Conservation (phyloP, 2,113 vertebrate genomes). For the Psilopogon haemacephalus region DNA sequence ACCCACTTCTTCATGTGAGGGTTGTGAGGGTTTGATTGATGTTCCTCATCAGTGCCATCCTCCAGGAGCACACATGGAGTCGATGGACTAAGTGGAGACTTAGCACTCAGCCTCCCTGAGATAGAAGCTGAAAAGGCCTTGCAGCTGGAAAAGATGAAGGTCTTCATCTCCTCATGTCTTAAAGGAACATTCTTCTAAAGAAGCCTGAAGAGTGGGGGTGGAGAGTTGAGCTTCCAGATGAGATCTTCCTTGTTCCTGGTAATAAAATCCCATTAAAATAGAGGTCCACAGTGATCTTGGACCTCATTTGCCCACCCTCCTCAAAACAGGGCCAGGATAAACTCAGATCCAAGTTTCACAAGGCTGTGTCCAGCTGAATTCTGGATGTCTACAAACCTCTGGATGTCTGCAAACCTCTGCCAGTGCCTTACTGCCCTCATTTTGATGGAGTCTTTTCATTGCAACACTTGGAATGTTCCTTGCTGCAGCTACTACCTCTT, state of each 20-base stretch:
- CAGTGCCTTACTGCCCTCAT: neutral
- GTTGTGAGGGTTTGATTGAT: neutral
- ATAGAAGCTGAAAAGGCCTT: neutral
- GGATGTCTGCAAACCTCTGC: neutral
- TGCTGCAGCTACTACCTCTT: neutral
- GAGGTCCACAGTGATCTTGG: neutral
- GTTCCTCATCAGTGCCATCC: neutral
- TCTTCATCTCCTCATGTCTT: neutral
- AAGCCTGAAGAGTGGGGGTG: neutral
- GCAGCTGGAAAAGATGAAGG: neutral
- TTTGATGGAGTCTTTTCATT: neutral
- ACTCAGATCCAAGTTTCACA: neutral
- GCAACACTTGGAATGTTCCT: neutral
- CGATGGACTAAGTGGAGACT: neutral
- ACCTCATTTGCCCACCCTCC: neutral
- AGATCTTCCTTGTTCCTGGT: neutral
- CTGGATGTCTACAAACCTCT: neutral
- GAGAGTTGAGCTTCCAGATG: neutral
- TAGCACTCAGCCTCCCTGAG: neutral
- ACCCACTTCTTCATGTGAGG: neutral
- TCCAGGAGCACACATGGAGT: neutral
- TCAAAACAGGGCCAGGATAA: neutral
- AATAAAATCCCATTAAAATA: neutral
- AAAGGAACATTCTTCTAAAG: neutral
- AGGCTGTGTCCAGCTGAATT: neutral